phyloP scores from a whole-genome alignment of 2,113 vertebrate species.

The Daphoenositta chrysoptera region DNA sequence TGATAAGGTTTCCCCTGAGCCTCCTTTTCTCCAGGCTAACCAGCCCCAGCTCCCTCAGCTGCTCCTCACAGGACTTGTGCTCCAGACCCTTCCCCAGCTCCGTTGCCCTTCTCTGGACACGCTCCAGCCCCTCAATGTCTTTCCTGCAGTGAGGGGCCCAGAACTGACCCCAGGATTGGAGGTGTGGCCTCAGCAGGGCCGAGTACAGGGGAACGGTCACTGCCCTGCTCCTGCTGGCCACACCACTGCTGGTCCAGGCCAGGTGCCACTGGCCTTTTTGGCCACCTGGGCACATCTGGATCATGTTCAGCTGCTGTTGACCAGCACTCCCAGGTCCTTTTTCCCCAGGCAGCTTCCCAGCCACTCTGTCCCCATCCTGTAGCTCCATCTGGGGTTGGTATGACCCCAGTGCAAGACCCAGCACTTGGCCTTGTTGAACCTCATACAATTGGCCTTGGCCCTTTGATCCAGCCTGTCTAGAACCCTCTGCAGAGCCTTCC shows the following conservation, averaged over 20 bases:
- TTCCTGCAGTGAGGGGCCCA: neutral
- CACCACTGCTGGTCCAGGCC: neutral
- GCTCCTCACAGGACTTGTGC: neutral
- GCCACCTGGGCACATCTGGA: neutral
- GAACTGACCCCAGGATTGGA: neutral
- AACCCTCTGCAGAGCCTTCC: neutral
- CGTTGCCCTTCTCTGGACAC: neutral
- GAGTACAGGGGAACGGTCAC: neutral
- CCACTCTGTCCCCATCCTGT: neutral
- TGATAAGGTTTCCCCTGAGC: fast-evolving
- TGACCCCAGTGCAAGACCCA: fast-evolving
- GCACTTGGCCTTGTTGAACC: neutral
- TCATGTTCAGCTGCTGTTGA: fast-evolving
- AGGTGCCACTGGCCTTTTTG: neutral
- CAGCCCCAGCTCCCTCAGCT: neutral
- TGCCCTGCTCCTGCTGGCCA: neutral
- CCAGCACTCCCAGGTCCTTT: neutral
- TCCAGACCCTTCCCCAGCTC: neutral
- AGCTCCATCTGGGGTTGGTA: fast-evolving
- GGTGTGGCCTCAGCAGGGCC: neutral
- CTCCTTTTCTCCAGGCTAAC: neutral
- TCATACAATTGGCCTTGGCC: fast-evolving
- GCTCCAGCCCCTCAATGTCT: neutral
- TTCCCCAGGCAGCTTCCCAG: too few species aligned
- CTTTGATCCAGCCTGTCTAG: neutral